phyloP scores from a whole-genome alignment of 92 coral and sea anemone species.

The Palythoa grandiflora region DNA sequence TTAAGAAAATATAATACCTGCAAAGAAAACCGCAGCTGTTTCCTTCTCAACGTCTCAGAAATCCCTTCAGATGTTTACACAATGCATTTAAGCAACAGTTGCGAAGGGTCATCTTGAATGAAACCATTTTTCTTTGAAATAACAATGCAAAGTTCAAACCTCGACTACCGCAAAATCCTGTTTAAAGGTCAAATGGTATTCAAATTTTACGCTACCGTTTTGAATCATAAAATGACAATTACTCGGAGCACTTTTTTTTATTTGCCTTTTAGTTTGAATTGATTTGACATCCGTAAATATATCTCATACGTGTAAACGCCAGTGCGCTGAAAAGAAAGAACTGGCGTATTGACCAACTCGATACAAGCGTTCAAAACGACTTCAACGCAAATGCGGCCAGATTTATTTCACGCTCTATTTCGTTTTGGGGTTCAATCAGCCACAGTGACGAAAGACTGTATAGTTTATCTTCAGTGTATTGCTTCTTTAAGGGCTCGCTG shows the following conservation, averaged over 20 bases:
- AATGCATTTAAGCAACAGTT: neutral
- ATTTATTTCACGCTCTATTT: neutral
- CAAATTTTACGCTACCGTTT: neutral
- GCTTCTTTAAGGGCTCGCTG: constrained; percentile 8
- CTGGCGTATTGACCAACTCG: neutral
- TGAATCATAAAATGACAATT: neutral
- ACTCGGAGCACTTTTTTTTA: neutral
- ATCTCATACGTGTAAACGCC: too few relatives aligned
- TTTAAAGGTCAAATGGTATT: neutral
- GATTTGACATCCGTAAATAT: too few relatives aligned
- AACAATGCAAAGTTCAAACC: neutral
- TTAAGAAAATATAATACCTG: neutral
- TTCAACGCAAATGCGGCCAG: neutral
- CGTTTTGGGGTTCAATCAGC: neutral
- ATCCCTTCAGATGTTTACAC: neutral
- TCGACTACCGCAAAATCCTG: neutral
- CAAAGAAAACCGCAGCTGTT: constrained; percentile 2
- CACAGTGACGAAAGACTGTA: neutral
- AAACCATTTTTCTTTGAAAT: neutral
- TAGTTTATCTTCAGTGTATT: neutral
- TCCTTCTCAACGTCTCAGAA: constrained; percentile 6
- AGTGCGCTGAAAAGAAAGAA: too few relatives aligned
- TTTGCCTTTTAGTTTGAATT: neutral
- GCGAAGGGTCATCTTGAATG: neutral
- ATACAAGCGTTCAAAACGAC: neutral